Percentiles rank a stretch among this genome's conserved stretches.
Conservation (phyloP, 2,113 vertebrate genomes). For the Pelecanus crispus region DNA sequence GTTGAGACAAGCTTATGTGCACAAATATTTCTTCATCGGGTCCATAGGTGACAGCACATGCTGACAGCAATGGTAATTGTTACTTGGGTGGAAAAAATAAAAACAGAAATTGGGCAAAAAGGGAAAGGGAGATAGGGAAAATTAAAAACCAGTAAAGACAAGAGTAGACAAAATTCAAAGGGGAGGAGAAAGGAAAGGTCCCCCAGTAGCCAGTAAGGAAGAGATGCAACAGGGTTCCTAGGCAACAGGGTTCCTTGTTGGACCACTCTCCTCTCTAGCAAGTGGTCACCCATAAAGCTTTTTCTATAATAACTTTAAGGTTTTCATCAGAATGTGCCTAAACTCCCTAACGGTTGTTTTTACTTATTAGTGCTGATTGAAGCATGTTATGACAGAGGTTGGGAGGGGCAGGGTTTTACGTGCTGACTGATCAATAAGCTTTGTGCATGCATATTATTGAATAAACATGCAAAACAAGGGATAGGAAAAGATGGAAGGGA, state of each 20-base stretch:
- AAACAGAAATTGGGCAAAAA: not conserved
- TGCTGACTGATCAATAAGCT: not conserved
- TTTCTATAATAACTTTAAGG: not conserved
- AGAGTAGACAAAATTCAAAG: not conserved
- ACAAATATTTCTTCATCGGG: not conserved
- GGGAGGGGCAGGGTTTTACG: not conserved
- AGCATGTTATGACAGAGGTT: not conserved
- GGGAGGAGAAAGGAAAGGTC: not conserved
- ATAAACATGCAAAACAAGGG: not conserved
- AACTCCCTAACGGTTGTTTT: not conserved
- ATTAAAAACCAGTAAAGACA: not conserved
- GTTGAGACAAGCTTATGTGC: not conserved
- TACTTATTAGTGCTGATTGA: not conserved
- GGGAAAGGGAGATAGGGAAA: rapidly evolving
- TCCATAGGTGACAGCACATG: not conserved
- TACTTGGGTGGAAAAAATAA: not conserved
- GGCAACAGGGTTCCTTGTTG: not conserved
- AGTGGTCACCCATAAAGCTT: rapidly evolving
- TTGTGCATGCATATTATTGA: not conserved
- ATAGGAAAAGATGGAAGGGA: not conserved
- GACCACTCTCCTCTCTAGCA: not conserved
- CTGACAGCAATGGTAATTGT: not conserved
- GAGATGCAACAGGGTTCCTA: not conserved
- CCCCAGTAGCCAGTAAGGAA: rapidly evolving
- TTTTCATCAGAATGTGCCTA: not conserved